These are phyloP conservation scores for Tragelaphus strepsiceros DNA, from an alignment of 2,113 vertebrate genomes.

Conservation along the genomic window DNA sequence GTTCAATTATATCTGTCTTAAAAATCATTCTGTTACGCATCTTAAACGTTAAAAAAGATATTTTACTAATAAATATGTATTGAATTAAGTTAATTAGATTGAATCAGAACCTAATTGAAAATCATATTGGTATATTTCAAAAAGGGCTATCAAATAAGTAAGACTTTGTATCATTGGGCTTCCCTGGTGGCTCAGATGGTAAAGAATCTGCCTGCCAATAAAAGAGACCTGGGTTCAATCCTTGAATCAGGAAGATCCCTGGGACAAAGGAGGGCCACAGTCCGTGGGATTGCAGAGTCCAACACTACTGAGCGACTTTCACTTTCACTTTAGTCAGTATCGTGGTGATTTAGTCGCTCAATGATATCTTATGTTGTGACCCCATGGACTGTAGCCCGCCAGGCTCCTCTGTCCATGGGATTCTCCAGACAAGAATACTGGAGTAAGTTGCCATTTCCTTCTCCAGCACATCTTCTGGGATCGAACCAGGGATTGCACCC, in stretches of 20 bases:
- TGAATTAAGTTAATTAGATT: constrained; percentile 41
- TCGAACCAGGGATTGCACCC: background rate
- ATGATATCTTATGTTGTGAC: background rate
- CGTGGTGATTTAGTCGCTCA: background rate
- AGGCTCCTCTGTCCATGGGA: background rate
- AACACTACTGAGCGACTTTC: rapidly evolving
- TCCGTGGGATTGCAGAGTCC: background rate
- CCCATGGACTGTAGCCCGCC: rapidly evolving
- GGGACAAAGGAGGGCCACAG: background rate
- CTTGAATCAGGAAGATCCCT: background rate
- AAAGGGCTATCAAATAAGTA: background rate
- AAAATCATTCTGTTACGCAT: background rate
- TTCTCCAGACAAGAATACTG: background rate
- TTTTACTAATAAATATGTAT: background rate
- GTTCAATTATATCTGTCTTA: background rate
- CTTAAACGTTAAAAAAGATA: background rate
- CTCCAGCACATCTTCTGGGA: background rate
- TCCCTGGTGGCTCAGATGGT: background rate
- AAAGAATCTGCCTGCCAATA: background rate
- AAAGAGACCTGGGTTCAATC: background rate
- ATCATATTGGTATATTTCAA: background rate
- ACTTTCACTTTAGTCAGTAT: background rate
- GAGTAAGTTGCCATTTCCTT: background rate
- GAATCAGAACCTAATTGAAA: constrained; percentile 19
- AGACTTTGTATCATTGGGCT: background rate